Evolutionary conservation across 1,140 invertebrate species (phyloP), one percentile per base, ranked within the genome.

Genomic region (Mactra quadrangularis): DNA sequence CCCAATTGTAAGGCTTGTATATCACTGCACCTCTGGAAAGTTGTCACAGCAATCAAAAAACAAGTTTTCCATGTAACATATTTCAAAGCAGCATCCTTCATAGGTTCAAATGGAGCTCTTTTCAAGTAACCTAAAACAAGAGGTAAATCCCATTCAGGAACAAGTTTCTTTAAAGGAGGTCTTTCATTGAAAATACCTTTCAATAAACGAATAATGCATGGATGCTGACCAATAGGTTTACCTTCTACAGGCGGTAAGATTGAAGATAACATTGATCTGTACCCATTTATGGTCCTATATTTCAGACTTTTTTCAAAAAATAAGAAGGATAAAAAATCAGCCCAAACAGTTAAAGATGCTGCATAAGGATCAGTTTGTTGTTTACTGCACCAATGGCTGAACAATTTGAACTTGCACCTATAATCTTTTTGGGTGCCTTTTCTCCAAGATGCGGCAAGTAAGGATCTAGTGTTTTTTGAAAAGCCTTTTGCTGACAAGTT

Each of bases 121-220:
- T n/a, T n/a, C n/a, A n/a, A n/a, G n/a, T n/a, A n/a, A n/a, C n/a
- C n/a, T n/a, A n/a, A n/a, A n/a, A n/a, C n/a, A n/a, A n/a, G n/a
- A n/a, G n/a, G n/a, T n/a, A n/a, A n/a, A 62, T 77, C 74, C 59
- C 74, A 77, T 77, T 77, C 59, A 47, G 74, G 59, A 1, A 50
- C 41, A 9, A 77, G 7, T 13, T 45, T 13, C 31, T 33, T 47
- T 33, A 77, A 1, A 25, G 74, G 74, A 6, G 57, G n/a, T n/a
- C n/a, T n/a, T n/a, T n/a, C n/a, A n/a, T n/a, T n/a, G n/a, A n/a
- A n/a, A n/a, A n/a, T n/a, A n/a, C n/a, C n/a, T n/a, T n/a, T n/a
- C n/a, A n/a, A n/a, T n/a, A n/a, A n/a, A n/a, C n/a, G n/a, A n/a
- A n/a, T n/a, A n/a, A n/a, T n/a, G n/a, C n/a, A n/a, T n/a, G n/a